Conservation (phyloP, 2,113 vertebrate genomes). For the Nycticorax nycticorax region DNA sequence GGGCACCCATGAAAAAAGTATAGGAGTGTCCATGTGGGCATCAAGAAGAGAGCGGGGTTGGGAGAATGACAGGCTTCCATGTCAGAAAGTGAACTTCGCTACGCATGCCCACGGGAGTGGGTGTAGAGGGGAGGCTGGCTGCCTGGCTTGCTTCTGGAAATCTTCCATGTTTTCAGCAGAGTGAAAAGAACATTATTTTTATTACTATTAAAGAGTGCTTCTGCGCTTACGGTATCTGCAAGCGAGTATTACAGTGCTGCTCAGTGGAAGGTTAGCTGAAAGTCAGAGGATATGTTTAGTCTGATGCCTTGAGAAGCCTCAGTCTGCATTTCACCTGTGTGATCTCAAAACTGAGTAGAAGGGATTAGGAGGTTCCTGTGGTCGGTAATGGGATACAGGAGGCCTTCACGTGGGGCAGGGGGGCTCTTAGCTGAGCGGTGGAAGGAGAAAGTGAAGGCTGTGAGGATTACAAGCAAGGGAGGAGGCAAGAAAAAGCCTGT, state of each 20-base stretch:
- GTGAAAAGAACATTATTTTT: constrained; percentile 49
- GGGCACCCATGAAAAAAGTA: neutral
- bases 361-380: neutral
- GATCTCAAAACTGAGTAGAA: neutral
- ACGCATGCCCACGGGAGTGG: neutral
- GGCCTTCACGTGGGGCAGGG: neutral
- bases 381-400: neutral
- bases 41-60: neutral
- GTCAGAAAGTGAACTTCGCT: constrained; percentile 46
- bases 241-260: constrained; percentile 23
- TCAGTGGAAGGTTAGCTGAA: constrained; percentile 32
- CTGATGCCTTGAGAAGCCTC: neutral
- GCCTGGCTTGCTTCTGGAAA: constrained; percentile 45
- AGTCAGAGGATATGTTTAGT: neutral
- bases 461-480: neutral
- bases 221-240: neutral
- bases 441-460: neutral
- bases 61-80: constrained; percentile 42
- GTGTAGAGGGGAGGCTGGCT: constrained; percentile 30
- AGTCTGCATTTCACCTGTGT: neutral
- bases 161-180: neutral
- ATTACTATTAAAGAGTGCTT: constrained; percentile 27
- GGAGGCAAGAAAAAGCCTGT: neutral
- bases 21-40: neutral
- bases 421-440: neutral